phyloP scores from a whole-genome alignment of 2,888 invertebrate species.

The Thyatira batis region DNA sequence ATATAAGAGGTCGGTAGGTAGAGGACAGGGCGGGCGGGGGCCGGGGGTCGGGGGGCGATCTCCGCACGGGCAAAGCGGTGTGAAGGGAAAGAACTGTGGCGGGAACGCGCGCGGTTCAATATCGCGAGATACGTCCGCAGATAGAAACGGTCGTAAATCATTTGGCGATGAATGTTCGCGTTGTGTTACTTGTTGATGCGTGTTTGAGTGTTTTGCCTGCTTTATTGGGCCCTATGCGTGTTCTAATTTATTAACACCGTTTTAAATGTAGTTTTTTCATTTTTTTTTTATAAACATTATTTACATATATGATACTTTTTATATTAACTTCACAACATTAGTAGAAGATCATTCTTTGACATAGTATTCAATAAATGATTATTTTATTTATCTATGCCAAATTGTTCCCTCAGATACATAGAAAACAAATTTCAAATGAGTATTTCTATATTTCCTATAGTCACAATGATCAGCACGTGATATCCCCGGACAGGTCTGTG shows the following conservation, averaged over 20 bases:
- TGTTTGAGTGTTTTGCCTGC: neutral
- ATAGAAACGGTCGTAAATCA: conserved; percentile 45
- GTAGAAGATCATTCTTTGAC: too few species aligned
- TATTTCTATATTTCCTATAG: too few species aligned
- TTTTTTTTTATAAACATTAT: too few species aligned
- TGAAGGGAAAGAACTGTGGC: conserved; percentile 78
- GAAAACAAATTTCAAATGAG: too few species aligned
- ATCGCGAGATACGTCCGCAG: conserved; percentile 51
- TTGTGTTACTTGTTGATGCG: neutral
- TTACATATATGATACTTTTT: too few species aligned
- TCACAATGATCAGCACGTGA: conserved; percentile 16
- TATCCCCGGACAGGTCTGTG: conserved; percentile 55
- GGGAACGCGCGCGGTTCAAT: conserved; percentile 35
- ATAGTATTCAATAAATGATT: too few species aligned
- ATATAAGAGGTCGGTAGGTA: conserved; percentile 80
- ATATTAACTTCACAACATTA: too few species aligned
- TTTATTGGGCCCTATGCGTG: too few species aligned
- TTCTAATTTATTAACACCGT: too few species aligned
- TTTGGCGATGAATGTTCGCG: conserved; percentile 13
- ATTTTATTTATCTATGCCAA: too few species aligned
- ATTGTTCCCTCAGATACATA: too few species aligned
- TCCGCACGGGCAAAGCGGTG: conserved; percentile 78
- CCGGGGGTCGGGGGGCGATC: conserved; percentile 61
- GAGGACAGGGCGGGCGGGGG: conserved; percentile 59
- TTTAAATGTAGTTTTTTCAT: too few species aligned